phyloP scores from a whole-genome alignment of 2,888 invertebrate genomes.

The Koerneria pararmatus region DNA sequence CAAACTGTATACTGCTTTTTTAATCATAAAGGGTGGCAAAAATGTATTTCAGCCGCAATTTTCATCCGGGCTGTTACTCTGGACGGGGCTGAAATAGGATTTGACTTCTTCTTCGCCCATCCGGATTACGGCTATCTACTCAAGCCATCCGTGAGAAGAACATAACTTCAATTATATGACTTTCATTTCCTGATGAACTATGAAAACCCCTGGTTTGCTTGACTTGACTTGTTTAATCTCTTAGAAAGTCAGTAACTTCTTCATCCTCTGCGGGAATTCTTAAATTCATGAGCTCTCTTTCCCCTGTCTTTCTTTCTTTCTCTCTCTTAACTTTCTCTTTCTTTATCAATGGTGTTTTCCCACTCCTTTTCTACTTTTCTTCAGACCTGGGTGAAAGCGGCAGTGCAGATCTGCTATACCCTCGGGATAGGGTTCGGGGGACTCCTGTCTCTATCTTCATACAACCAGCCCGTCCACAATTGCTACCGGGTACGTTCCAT shows the following conservation, averaged over 20 bases:
- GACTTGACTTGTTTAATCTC: no score
- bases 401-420: conserved; percentile 26
- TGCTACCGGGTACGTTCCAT: conserved; percentile 9
- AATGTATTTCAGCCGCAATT: conserved; percentile 19
- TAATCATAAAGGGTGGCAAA: no score
- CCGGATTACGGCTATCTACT: conserved; percentile 20
- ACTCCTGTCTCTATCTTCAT: conserved; percentile 24
- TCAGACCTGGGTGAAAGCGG: conserved; percentile 27
- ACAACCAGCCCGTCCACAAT: conserved; percentile 23
- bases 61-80: conserved; percentile 24
- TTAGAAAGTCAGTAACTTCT: no score
- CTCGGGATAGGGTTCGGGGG: conserved; percentile 26
- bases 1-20: no score
- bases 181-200: neutral
- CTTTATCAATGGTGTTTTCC: neutral
- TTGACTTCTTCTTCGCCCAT: conserved; percentile 19
- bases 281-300: neutral
- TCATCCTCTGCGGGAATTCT: neutral
- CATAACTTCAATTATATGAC: neutral
- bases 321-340: neutral
- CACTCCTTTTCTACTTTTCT: neutral
- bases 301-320: neutral
- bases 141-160: conserved; percentile 3
- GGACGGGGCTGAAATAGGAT: conserved; percentile 22
- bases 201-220: no score